phyloP scores from a whole-genome alignment of 1,140 invertebrate species.

The Macrobrachium rosenbergii region DNA sequence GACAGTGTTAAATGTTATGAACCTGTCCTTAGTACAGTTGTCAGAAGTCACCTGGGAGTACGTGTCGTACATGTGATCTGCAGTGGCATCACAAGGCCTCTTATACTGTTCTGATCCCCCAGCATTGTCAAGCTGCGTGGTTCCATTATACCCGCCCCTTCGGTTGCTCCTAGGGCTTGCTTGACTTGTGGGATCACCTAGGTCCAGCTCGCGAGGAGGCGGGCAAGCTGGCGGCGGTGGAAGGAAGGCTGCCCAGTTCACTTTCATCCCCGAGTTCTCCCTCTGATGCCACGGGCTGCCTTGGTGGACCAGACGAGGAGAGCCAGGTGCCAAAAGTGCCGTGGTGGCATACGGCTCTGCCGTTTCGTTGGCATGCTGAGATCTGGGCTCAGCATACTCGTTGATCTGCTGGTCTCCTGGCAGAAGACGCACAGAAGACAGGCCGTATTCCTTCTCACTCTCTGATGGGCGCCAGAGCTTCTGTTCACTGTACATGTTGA shows the following conservation, averaged over 20 bases:
- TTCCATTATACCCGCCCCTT: neutral
- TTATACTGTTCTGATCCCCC: slow-evolving; percentile 34
- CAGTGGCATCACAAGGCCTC: slow-evolving; percentile 42
- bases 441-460: slow-evolving; percentile 45
- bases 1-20: slow-evolving; percentile 1
- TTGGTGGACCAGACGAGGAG: slow-evolving; percentile 28
- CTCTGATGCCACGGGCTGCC: slow-evolving; percentile 35
- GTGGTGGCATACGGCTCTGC: slow-evolving; percentile 64
- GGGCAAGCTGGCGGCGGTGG: slow-evolving; percentile 63
- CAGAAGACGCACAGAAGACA: slow-evolving; percentile 50
- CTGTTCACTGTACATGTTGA: slow-evolving; percentile 64
- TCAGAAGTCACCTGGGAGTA: slow-evolving; percentile 28
- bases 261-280: slow-evolving; percentile 45
- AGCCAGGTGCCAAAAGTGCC: slow-evolving; percentile 58
- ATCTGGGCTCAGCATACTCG: slow-evolving; percentile 62
- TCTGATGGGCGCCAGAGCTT: slow-evolving; percentile 61
- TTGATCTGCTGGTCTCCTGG: slow-evolving; percentile 56
- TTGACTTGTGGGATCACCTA: slow-evolving; percentile 11
- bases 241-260: slow-evolving; percentile 61
- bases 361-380: slow-evolving; percentile 42
- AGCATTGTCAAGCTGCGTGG: slow-evolving; percentile 13
- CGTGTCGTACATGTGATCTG: slow-evolving; percentile 46
- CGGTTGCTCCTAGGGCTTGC: neutral
- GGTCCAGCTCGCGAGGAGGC: slow-evolving; percentile 39
- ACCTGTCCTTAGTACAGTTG: neutral